Conservation (phyloP, 2,888 invertebrate species). For the Oasisia sp. region DNA sequence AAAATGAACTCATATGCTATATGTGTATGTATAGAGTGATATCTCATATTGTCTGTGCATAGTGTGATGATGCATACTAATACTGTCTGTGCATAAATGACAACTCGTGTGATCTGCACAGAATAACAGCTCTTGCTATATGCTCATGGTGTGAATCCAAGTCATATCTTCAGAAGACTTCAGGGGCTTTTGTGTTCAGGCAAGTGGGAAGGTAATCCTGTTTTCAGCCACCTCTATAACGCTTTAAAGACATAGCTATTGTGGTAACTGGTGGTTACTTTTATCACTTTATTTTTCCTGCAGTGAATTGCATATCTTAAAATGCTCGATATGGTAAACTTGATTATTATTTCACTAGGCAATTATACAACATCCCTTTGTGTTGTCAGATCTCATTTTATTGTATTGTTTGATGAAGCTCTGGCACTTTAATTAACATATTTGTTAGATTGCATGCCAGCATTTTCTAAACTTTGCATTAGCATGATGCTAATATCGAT, state of each 20-base stretch:
- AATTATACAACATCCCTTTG: no score
- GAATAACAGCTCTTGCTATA: no score
- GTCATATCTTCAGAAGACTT: neutral
- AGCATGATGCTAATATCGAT: neutral
- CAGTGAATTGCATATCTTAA: neutral
- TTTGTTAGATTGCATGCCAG: neutral
- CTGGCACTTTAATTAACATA: neutral
- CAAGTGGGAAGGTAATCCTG: neutral
- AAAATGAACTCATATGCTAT: no score
- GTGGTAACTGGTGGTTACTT: neutral
- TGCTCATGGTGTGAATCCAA: neutral
- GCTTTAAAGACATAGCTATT: neutral
- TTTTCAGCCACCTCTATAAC: neutral
- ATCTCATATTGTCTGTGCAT: no score
- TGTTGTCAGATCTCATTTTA: neutral
- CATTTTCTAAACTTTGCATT: neutral
- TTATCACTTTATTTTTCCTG: neutral
- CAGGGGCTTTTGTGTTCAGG: neutral
- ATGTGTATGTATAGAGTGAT: no score
- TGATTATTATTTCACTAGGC: no score
- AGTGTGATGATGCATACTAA: no score
- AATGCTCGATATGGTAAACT: no score
- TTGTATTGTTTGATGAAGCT: neutral
- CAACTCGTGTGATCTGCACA: no score
- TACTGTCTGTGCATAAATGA: no score